Base-by-base conservation (phyloP, 1,140 invertebrate species). In the Temnothorax nylanderi region DNA sequence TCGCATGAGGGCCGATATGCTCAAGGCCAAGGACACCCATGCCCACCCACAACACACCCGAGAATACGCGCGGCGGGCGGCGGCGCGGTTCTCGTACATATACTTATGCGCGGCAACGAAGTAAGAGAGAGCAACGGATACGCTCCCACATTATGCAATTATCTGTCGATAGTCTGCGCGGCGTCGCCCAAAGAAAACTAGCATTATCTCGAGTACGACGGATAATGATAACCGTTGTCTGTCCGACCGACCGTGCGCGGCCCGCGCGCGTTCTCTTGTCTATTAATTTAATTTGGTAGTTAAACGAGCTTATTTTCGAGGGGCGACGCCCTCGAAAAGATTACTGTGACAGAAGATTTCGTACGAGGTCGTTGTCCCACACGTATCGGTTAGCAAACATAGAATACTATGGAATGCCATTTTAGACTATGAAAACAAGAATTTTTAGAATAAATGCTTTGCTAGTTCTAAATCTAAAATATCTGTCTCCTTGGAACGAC, bases 1-100 rank as follows among this genome's bases (percentile, higher is more conserved):
- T 93, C 69, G 18, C 80, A 84, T 74, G 69, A 62, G 80, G 80
- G 69, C 69, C 93, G 92, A 94, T 93, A 93, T 92, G 85, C 89
- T 92, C 94, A 95, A 95, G 94, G 94, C 91, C 94, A 93, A 95
- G 94, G 93, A 92, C 94, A 92, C 75, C 54, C 49, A 16, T 60
- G 71, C 41, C 76, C 65, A 78, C 67, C 69, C 80, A 60, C 80
- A 60, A 84, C 32, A 84, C 80, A 62, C 54, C 18, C 80, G 67
- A 60, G 80, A 51, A 74, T 41, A 72, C 65, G 37, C 80, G 41
- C 44, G 76, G 41, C 44, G 41, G 41, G 37, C 80, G 80, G 41
- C 71, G 76, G 32, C 44, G 41, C 44, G 13, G 47, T 47, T 60
- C 69, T 44, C 58, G 58, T 32, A 21, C 67, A 80, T 85, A 74